Base-by-base conservation (phyloP, 2,113 vertebrate genomes). In the Myotis lucifugus region DNA sequence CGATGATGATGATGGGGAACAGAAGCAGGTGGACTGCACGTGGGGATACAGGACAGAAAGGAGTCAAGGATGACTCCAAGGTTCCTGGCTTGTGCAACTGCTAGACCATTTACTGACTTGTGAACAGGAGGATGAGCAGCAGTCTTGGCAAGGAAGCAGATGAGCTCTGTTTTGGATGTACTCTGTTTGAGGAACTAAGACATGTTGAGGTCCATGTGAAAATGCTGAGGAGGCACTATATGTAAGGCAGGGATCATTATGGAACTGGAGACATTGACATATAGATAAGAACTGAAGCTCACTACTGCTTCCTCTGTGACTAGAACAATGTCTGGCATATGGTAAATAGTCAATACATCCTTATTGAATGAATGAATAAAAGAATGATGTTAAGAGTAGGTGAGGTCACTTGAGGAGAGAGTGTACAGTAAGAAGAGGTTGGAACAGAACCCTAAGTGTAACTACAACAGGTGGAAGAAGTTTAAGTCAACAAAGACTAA, bases 401-500 rank as follows among this genome's bases (percentile, higher is more conserved):
- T 32, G 66, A 92, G 61, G 4, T 79, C 50, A 40, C 25, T 32
- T 40, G 52, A 29, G 59, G 48, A 46, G 59, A 52, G 50, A 50
- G 21, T 5, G 21, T 56, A 25, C 12, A 59, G 14, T 18, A 54
- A 72, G 50, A 82, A 85, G 83, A 56, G 18, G 48, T 88, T 86
- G 79, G 74, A 81, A 69, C 3, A 89, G 73, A 93, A 32, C 4
- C 12, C n/a, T 23, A 0, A 66, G 18, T 50, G 21, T 50, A 42
- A 67, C 70, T 91, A 21, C 69, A 73, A 90, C 82, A 94, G 77
- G 67, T 61, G 14, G 70, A 72, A 46, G 96, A 66, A 64, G 18
- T 88, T 90, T 83, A 86, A 66, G 74, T 72, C 82, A 83, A 37
- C 8, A 54, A 93, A 46, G 78, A 73, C 78, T 74, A 56, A 52